A percentile compares a stretch with the other conserved stretches of the same genome.
Conservation (phyloP, 2,113 vertebrate species). For the Glareola pratincola region DNA sequence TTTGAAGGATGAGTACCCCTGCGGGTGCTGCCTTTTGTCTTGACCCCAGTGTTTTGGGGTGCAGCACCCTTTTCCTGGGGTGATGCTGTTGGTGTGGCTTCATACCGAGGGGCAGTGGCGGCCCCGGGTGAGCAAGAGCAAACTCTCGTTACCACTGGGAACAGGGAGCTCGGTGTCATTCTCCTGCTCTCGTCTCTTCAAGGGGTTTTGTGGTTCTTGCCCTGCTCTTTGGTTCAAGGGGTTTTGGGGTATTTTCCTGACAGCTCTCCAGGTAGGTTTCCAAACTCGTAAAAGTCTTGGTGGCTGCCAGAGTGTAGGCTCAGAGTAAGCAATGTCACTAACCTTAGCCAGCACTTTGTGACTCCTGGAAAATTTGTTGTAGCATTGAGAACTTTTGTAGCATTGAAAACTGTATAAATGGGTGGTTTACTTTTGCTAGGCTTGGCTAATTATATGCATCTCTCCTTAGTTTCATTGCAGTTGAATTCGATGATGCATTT, state of each 20-base stretch:
- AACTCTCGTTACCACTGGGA: fast-evolving
- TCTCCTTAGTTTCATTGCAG: background rate
- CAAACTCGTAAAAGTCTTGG: background rate
- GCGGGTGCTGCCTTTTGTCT: background rate
- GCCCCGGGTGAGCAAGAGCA: background rate
- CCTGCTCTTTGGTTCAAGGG: background rate
- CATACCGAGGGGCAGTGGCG: fast-evolving
- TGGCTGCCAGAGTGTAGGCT: background rate
- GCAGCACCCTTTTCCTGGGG: background rate
- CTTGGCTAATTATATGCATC: background rate
- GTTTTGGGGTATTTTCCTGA: background rate
- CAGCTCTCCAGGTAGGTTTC: background rate
- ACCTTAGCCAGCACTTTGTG: background rate
- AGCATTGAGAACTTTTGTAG: background rate
- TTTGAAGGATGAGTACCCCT: background rate
- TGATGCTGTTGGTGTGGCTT: background rate
- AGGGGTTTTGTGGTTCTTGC: fast-evolving
- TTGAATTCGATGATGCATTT: background rate
- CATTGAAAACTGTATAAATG: background rate
- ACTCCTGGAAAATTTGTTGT: background rate
- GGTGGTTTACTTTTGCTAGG: background rate
- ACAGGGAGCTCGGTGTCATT: fast-evolving
- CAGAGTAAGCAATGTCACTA: background rate
- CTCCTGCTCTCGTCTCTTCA: background rate
- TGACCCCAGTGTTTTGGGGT: background rate